Evolutionary conservation across 30 jellyfish, hydroid and myxozoan species (phyloP).

Genomic region (Hydra vulgaris): DNA sequence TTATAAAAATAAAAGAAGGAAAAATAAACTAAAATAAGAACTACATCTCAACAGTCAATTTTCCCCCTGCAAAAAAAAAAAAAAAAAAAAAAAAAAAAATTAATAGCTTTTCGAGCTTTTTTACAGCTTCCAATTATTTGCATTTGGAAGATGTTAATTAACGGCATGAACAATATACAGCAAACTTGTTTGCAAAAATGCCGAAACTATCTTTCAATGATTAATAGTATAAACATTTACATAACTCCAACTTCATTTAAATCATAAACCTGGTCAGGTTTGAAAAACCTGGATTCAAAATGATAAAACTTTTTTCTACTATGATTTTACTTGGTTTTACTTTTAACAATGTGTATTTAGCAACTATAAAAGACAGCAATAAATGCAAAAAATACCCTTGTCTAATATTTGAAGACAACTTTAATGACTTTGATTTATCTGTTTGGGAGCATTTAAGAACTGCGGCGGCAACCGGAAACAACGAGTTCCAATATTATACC

Average conservation of each 20-base stretch:
- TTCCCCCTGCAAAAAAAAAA: too few species aligned
- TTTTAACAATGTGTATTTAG: not conserved
- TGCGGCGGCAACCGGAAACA: constrained; percentile 50
- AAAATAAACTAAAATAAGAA: too few species aligned
- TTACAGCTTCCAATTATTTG: too few species aligned
- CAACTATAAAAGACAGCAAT: not conserved
- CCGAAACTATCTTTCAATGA: not conserved
- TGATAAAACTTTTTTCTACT: not conserved
- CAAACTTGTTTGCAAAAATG: not conserved
- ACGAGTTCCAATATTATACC: constrained; percentile 54
- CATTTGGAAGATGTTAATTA: too few species aligned
- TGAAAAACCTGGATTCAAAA: not conserved
- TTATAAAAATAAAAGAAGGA: too few species aligned
- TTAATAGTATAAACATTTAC: not conserved
- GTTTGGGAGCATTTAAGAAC: constrained; percentile 59
- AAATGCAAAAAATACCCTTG: constrained; percentile 52
- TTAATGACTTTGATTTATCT: constrained; percentile 36
- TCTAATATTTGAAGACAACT: constrained; percentile 54
- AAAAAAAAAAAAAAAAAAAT: too few species aligned
- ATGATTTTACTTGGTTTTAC: not conserved
- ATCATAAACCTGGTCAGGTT: not conserved
- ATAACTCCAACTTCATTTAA: not conserved
- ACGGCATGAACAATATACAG: not conserved
- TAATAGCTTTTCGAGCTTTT: too few species aligned
- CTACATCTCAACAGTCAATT: too few species aligned